Evolutionary conservation across 2,888 invertebrate species (phyloP).

Genomic region (Idaea aversata): DNA sequence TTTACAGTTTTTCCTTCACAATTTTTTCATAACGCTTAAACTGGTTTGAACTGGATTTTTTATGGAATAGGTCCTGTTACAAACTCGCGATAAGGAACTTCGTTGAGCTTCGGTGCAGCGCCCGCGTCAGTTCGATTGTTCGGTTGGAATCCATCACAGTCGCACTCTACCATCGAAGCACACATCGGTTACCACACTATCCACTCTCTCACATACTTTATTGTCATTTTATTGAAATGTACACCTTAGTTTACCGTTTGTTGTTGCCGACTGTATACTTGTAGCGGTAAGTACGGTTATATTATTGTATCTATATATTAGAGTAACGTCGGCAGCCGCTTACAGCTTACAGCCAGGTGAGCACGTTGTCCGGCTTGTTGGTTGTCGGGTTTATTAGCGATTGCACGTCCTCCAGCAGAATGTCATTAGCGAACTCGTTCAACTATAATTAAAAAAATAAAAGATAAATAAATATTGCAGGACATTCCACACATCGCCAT

Average conservation of each 20-base stretch:
- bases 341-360: slow-evolving; percentile 88
- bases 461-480: neutral
- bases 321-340: slow-evolving; percentile 4
- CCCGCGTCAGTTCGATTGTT: slow-evolving; percentile 27
- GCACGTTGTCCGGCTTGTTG: slow-evolving; percentile 91
- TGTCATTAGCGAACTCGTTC: slow-evolving; percentile 92
- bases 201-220: slow-evolving; percentile 54
- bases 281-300: slow-evolving; percentile 40
- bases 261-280: slow-evolving; percentile 43
- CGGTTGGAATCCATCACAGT: slow-evolving; percentile 35
- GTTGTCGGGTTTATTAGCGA: slow-evolving; percentile 93
- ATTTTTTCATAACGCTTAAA: too few species aligned
- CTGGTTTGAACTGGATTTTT: too few species aligned
- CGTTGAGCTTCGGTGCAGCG: neutral
- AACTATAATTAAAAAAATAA: slow-evolving; percentile 78
- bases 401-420: slow-evolving; percentile 93
- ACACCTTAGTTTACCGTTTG: slow-evolving; percentile 57
- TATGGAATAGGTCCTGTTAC: too few species aligned
- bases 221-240: slow-evolving; percentile 71
- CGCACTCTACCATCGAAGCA: slow-evolving; percentile 43
- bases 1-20: too few species aligned
- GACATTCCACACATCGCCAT: too few species aligned
- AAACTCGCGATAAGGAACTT: too few species aligned
- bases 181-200: slow-evolving; percentile 46
- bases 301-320: too few species aligned